These are phyloP conservation scores for Gallinago jamesoni DNA, from an alignment of 2,113 vertebrate species.

Conservation along the genomic window DNA sequence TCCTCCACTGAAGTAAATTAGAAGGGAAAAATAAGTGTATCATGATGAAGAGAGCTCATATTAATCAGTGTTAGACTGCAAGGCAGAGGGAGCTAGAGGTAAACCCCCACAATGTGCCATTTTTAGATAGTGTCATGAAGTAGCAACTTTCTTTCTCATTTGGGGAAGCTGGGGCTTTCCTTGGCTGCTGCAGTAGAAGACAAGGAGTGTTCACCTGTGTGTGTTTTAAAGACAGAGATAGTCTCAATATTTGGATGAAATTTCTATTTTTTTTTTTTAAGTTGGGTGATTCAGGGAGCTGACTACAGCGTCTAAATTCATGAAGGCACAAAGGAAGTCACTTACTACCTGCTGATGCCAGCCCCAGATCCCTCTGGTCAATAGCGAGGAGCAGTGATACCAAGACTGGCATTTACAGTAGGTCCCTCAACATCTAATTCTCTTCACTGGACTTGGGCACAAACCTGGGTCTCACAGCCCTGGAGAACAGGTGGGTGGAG, in stretches of 20 bases:
- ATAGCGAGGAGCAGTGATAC: neutral
- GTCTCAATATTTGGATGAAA: neutral
- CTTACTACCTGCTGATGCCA: neutral
- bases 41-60: neutral
- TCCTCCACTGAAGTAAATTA: neutral
- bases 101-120: neutral
- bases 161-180: neutral
- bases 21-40: neutral
- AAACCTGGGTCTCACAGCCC: neutral
- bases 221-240: neutral
- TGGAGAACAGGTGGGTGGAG: neutral
- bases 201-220: neutral
- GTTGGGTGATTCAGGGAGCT: neutral
- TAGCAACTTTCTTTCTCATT: neutral
- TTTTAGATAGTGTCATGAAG: neutral
- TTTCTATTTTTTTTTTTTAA: neutral
- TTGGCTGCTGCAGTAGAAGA: neutral
- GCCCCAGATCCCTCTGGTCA: neutral
- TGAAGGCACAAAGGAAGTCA: neutral
- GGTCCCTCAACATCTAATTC: neutral
- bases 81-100: neutral
- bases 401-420: neutral
- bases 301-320: neutral
- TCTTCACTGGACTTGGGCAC: neutral
- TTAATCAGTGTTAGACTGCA: slow-evolving; percentile 7